Evolutionary conservation across 2,113 vertebrate species (phyloP).

Genomic region (Nibea coibor): DNA sequence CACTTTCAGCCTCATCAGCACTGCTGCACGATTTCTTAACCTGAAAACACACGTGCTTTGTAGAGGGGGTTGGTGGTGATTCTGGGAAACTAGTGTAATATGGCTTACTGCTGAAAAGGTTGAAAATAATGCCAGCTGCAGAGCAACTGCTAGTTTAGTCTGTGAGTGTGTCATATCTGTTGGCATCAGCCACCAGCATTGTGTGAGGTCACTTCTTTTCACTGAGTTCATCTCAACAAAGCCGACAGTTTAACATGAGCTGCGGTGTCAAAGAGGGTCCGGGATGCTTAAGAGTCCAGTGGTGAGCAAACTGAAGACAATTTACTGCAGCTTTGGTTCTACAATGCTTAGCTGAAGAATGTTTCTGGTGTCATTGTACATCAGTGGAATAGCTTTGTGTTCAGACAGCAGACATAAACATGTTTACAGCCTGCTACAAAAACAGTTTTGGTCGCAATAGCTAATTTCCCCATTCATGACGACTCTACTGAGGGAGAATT

Average conservation of each 20-base stretch:
- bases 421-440: too few species aligned
- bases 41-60: background rate
- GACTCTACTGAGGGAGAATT: too few species aligned
- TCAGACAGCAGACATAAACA: background rate
- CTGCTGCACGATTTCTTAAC: background rate
- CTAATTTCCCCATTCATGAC: too few species aligned
- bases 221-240: background rate
- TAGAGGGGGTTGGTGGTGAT: background rate
- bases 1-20: slow-evolving; percentile 27
- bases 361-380: background rate
- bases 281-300: background rate
- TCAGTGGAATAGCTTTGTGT: background rate
- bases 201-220: background rate
- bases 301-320: background rate
- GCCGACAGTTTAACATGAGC: background rate
- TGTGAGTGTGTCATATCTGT: slow-evolving; percentile 3
- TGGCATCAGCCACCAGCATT: background rate
- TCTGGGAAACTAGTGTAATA: slow-evolving; percentile 30
- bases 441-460: too few species aligned
- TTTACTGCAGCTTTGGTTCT: background rate
- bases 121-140: background rate
- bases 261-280: background rate
- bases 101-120: background rate
- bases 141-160: background rate
- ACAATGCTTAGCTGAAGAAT: background rate